These are phyloP conservation scores for Gallinago jamesoni DNA, from an alignment of 2,113 vertebrate genomes.

Conservation along the genomic window DNA sequence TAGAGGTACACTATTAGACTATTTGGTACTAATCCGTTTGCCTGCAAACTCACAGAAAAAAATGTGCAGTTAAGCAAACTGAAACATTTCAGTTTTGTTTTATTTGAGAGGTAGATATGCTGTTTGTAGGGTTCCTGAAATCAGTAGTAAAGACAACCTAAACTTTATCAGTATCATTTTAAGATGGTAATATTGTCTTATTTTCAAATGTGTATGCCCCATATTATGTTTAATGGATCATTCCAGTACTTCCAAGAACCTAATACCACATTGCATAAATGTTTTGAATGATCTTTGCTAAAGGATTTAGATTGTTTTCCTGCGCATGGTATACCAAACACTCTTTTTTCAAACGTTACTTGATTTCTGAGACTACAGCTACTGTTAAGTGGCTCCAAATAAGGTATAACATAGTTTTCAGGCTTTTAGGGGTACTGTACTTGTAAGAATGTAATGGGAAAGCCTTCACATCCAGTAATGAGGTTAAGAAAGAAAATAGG, in stretches of 20 bases:
- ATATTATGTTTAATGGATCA: neutral
- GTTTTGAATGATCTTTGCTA: neutral
- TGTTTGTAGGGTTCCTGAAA: neutral
- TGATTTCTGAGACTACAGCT: conserved; percentile 12
- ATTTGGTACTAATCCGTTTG: conserved; percentile 2
- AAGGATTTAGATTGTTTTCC: neutral
- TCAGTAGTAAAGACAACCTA: neutral
- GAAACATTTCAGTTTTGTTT: conserved; percentile 2
- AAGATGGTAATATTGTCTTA: neutral
- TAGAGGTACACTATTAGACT: neutral
- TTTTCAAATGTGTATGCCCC: neutral
- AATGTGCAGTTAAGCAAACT: neutral
- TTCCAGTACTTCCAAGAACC: neutral
- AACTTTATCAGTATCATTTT: neutral
- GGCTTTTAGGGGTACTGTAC: neutral
- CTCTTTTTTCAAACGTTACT: neutral
- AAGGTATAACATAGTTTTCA: conserved; percentile 14
- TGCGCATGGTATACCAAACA: neutral
- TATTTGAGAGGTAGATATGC: neutral
- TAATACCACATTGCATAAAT: neutral
- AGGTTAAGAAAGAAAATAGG: neutral
- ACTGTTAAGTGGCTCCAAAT: neutral
- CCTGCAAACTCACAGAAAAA: neutral
- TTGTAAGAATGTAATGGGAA: conserved; percentile 17
- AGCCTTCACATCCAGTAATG: neutral